Evolutionary conservation across 2,113 vertebrate genomes (phyloP).

Genomic region (Neogale vison): DNA sequence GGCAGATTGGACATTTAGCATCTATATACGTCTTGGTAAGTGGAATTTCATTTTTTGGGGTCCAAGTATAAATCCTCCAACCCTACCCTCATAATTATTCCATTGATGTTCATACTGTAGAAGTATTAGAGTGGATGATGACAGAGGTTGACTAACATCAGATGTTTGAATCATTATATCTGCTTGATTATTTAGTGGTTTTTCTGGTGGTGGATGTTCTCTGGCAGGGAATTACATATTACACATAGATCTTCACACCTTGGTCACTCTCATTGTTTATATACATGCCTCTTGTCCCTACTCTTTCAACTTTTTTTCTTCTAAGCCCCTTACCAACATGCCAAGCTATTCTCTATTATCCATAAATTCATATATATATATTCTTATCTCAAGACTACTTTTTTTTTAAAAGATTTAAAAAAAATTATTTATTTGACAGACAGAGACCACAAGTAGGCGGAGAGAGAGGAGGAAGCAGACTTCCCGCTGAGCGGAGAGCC

Average conservation of each 20-base stretch:
- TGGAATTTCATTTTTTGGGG: background rate
- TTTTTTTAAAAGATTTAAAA: no score
- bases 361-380: background rate
- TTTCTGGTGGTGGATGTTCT: background rate
- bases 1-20: background rate
- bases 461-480: no score
- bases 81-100: background rate
- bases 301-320: background rate
- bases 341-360: background rate
- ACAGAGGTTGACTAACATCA: background rate
- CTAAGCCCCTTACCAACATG: background rate
- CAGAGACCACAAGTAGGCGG: no score
- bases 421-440: no score
- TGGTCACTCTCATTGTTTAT: background rate
- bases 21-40: background rate
- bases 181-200: background rate
- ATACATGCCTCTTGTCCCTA: background rate
- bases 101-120: background rate
- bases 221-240: background rate
- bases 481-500: no score
- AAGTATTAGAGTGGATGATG: background rate
- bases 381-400: background rate
- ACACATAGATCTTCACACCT: background rate
- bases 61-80: background rate
- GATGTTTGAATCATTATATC: background rate